Percentiles rank a stretch among this genome's conserved stretches.
Evolutionary conservation across 2,888 invertebrate genomes (phyloP).

Genomic region (Cephus spinipes): DNA sequence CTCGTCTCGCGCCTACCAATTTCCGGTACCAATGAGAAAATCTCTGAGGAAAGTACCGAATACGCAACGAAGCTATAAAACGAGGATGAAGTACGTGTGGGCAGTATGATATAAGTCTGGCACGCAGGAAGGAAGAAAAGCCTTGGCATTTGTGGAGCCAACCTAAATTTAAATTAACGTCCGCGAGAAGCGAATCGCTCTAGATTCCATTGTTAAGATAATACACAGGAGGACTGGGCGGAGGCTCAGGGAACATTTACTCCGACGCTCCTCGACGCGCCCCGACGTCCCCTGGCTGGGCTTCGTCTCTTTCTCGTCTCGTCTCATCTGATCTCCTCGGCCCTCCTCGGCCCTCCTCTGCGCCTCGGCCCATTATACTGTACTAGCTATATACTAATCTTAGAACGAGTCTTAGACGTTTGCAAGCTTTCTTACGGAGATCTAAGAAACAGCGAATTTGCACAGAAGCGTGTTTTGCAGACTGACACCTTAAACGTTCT

Average conservation of each 20-base stretch:
- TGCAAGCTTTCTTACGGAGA: neutral
- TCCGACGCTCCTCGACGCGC: neutral
- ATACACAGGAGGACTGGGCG: slow-evolving; percentile 5
- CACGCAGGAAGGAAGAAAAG: neutral
- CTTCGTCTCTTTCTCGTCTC: neutral
- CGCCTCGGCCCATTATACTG: neutral
- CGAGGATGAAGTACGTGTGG: neutral
- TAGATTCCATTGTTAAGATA: slow-evolving; percentile 34
- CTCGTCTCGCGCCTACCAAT: neutral
- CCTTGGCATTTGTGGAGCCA: slow-evolving; percentile 5
- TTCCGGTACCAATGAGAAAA: neutral
- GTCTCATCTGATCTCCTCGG: neutral
- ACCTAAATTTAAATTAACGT: slow-evolving; percentile 1
- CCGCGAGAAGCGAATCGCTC: slow-evolving; percentile 20
- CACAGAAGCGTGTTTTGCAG: neutral
- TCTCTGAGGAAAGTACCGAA: neutral
- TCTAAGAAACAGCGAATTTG: neutral
- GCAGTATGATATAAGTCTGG: neutral
- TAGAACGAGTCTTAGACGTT: neutral
- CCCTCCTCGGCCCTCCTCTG: neutral
- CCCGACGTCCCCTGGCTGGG: neutral
- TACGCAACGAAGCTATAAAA: neutral
- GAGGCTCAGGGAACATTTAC: neutral
- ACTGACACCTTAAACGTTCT: neutral
- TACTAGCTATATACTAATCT: neutral